Percentiles rank a stretch among this genome's conserved stretches.
phyloP scores from a whole-genome alignment of 2,888 invertebrate genomes.

The Cistogaster globosa region DNA sequence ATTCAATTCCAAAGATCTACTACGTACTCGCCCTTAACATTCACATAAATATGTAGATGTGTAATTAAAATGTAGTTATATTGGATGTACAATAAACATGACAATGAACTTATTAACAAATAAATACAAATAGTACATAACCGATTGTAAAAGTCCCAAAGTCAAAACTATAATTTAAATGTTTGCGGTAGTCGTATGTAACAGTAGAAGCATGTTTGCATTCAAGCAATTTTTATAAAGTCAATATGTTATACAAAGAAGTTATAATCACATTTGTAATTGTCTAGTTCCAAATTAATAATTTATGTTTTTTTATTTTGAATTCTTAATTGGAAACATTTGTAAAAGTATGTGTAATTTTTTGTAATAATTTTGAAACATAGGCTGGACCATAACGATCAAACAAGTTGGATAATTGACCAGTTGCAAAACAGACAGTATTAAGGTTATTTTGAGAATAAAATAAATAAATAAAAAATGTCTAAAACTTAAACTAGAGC shows the following conservation, averaged over 20 bases:
- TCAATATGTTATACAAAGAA: constrained; percentile 26
- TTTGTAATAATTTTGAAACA: background rate
- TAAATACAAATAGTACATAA: constrained; percentile 1
- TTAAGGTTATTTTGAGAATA: background rate
- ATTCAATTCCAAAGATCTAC: background rate
- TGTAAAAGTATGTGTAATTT: constrained; percentile 8
- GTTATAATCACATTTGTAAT: constrained; percentile 21
- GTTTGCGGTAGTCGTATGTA: background rate
- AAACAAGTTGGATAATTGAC: background rate
- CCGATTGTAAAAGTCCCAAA: background rate
- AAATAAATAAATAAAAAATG: background rate
- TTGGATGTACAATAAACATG: constrained; percentile 26
- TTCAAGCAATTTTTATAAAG: constrained; percentile 2
- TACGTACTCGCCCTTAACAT: background rate
- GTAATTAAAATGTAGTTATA: constrained; percentile 11
- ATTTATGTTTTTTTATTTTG: background rate
- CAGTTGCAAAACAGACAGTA: background rate
- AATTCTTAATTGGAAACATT: constrained; percentile 38
- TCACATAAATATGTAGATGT: background rate
- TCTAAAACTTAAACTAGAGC: background rate
- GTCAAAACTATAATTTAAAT: constrained; percentile 24
- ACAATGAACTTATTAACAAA: constrained; percentile 47
- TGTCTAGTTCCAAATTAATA: constrained; percentile 13
- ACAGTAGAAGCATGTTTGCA: background rate
- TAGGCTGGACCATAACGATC: background rate